These are phyloP conservation scores for Luidia sarsii DNA, from an alignment of 53 echinoderm and acorn worm genomes.

Conservation along the genomic window DNA sequence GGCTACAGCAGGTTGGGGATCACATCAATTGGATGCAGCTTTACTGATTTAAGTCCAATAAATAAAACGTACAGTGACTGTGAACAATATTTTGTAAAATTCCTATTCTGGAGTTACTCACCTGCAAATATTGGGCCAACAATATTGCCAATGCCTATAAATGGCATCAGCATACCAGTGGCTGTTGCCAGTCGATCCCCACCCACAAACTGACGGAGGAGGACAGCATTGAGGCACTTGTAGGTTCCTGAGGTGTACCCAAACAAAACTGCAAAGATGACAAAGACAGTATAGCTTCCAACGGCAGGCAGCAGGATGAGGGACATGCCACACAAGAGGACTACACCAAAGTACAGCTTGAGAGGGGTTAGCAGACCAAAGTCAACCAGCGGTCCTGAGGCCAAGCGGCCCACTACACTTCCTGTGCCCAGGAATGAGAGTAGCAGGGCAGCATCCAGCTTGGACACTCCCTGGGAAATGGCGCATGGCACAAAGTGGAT, in stretches of 20 bases:
- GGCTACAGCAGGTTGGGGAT: too few relatives aligned
- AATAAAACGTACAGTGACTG: neutral
- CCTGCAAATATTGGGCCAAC: conserved; percentile 32
- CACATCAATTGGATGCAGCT: too few relatives aligned
- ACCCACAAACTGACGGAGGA: conserved; percentile 10
- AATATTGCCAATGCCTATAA: conserved; percentile 3
- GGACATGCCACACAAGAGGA: neutral
- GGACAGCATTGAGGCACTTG: neutral
- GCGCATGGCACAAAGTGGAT: conserved; percentile 6
- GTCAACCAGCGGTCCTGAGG: neutral
- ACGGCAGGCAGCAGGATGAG: neutral
- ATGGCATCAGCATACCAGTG: conserved; percentile 18
- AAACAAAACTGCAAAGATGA: neutral
- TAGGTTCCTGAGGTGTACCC: neutral
- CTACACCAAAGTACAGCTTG: neutral
- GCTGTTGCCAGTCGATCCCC: neutral
- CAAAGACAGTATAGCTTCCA: neutral
- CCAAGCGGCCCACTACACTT: conserved; percentile 1
- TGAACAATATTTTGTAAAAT: neutral
- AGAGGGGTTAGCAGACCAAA: neutral
- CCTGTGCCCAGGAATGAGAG: conserved; percentile 6
- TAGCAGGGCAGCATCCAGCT: conserved; percentile 19
- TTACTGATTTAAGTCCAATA: too few relatives aligned
- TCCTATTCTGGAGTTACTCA: neutral
- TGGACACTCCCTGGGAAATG: neutral